Evolutionary conservation across 2,888 invertebrate genomes (phyloP).

Genomic region (Ceriagrion tenellum): DNA sequence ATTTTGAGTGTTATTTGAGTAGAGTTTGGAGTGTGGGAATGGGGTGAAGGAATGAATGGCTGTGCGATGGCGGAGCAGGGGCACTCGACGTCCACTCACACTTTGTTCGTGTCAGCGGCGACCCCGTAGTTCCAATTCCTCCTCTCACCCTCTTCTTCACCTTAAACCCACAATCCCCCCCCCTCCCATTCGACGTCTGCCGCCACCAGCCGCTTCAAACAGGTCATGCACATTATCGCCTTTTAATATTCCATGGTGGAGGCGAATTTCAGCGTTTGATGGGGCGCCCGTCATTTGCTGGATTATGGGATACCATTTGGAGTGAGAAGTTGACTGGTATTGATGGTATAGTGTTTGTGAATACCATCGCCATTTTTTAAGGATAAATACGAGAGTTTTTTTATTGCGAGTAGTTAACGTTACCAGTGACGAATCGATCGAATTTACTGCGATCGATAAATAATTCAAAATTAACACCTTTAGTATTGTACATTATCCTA

Average conservation of each 20-base stretch:
- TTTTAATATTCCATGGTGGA: not conserved
- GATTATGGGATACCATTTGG: not conserved
- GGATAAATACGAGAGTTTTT: too few relatives aligned
- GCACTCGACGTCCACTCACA: not conserved
- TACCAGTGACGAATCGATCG: too few relatives aligned
- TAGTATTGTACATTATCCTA: too few relatives aligned
- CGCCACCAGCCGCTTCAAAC: not conserved
- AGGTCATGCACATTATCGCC: conserved; percentile 12
- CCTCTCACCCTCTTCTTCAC: not conserved
- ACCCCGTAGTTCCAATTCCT: not conserved
- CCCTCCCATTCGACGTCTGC: not conserved
- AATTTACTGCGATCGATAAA: too few relatives aligned
- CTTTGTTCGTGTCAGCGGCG: not conserved
- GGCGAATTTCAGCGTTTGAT: not conserved
- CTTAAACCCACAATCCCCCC: not conserved
- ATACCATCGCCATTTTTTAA: not conserved
- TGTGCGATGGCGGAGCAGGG: too few relatives aligned
- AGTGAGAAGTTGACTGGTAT: not conserved
- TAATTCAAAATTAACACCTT: too few relatives aligned
- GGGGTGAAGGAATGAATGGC: too few relatives aligned
- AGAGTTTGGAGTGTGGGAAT: too few relatives aligned
- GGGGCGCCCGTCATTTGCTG: not conserved
- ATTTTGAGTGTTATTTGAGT: too few relatives aligned
- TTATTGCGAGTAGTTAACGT: too few relatives aligned
- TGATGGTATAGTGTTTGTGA: not conserved